Base-by-base conservation (phyloP, 2,888 invertebrate species). In the Epinotia brunnichana region DNA sequence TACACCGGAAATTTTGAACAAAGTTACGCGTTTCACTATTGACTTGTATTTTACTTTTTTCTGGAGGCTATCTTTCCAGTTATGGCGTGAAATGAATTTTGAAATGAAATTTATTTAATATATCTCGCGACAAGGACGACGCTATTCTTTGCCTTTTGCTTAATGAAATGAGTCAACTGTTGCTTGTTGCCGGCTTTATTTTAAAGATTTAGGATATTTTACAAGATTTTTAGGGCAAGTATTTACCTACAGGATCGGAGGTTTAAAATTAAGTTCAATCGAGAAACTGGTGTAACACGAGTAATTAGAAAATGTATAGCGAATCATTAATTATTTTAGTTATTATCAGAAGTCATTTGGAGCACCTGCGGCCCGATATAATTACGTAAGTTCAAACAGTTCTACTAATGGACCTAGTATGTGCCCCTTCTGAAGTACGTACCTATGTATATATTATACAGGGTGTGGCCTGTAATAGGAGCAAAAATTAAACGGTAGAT, bases 1-100 rank as follows among this genome's bases (percentile, higher is more conserved):
- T 80, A 76, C 80, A 79, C 76, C 74, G 78, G 78, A 79, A 84
- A 86, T 85, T 85, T 83, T 79, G 76, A 85, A 85, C 84, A 84
- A 87, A 87, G 85, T 87, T 87, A 83, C 79, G 78, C 77, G 79
- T 79, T 81, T 67, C 69, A 69, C 70, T 70, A 74, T 73, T 69
- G 70, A 68, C 69, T 70, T 59, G 69, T 63, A 41, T 70, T 74
- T 69, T 62, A 70, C 56, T 74, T 66, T 72, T 73, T 35, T 17
- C 24, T 48, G 41, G 39, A 53, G 60, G 59, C 59, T 60, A 60
- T 60, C 64, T 66, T 29, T 24, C 24, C 62, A 69, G 60, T 69
- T 54, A 41, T 51, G 68, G 39, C 35, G 21, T 51, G 60, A 60
- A 60, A 54, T 69, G 41, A 69, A 64, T 57, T 59, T 59, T 59